Evolutionary conservation across 2,888 invertebrate species (phyloP), one percentile per base, ranked within the genome.

Genomic region (Junonia oenone): DNA sequence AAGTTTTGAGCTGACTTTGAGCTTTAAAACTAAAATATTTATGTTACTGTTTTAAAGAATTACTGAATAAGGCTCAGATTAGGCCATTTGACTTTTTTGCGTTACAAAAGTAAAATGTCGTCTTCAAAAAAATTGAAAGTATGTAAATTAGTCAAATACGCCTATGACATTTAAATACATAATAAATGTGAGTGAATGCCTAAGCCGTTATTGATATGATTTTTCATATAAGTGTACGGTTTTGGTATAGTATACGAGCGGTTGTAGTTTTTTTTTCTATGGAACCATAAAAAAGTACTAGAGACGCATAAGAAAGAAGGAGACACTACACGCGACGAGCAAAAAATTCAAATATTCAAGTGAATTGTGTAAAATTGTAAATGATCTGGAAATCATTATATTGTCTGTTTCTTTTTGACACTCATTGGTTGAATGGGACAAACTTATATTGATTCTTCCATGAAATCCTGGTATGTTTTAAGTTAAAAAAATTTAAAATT

Each of bases 1-100:
- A 61, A 58, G 75, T 83, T 83, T 89, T 89, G 89, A 90, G 89
- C 89, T 88, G 73, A 77, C 81, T 89, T 90, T 89, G 88, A 88
- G 88, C 88, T 87, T 86, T 80, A 76, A 78, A 86, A 85, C 81
- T 84, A 87, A 83, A 79, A 47, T 47, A 47, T 54, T 63, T 58
- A 61, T 56, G 61, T 61, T 61, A 40, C 29, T 19, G 27, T 17
- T 38, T 11, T n/a, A 38, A 38, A 51, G 59, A 65, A 53, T 63
- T 66, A 63, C 51, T 59, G 55, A 63, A 50, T 43, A 43, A 19
- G 59, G 72, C 74, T 71, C 71, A 65, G 55, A 65, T 64, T 62
- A 33, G 62, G 66, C 65, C 58, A 22, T 22, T 22, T 22, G 22
- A 22, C 22, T 22, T 22, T 2, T 22, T 22, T 22, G 5, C 22